Percentiles rank a stretch among this genome's conserved stretches.
Conservation (phyloP, 2,888 invertebrate species). For the Isoperla grammatica region DNA sequence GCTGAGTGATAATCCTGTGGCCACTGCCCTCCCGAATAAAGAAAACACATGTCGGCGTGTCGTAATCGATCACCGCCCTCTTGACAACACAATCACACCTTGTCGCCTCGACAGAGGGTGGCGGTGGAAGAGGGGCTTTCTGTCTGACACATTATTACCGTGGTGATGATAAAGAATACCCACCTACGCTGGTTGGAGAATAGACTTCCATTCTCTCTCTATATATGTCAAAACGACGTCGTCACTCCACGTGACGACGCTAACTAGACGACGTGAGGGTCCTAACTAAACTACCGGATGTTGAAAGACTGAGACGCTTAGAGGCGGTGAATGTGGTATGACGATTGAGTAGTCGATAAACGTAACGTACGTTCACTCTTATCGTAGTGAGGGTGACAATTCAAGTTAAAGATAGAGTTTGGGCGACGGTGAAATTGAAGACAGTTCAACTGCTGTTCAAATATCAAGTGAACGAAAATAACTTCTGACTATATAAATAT, state of each 20-base stretch:
- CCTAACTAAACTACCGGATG: too few species aligned
- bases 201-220: background rate
- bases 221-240: background rate
- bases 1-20: too few species aligned
- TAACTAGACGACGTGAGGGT: background rate
- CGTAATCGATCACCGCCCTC: constrained; percentile 11
- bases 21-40: background rate
- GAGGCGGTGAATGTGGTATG: too few species aligned
- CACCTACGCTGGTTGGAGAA: background rate
- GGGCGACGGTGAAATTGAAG: too few species aligned
- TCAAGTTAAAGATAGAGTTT: too few species aligned
- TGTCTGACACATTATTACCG: constrained; percentile 14
- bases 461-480: too few species aligned
- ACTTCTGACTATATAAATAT: too few species aligned
- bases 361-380: too few species aligned
- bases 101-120: background rate
- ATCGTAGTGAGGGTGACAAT: too few species aligned
- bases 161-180: constrained; percentile 7
- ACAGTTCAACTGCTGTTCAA: too few species aligned
- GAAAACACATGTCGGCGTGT: constrained; percentile 11
- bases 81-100: constrained; percentile 19
- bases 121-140: background rate
- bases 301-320: too few species aligned
- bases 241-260: constrained; percentile 1
- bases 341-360: too few species aligned